These are phyloP conservation scores for Microctenopoma lineatum DNA, from an alignment of 2,797 vertebrate species.

Conservation along the genomic window DNA sequence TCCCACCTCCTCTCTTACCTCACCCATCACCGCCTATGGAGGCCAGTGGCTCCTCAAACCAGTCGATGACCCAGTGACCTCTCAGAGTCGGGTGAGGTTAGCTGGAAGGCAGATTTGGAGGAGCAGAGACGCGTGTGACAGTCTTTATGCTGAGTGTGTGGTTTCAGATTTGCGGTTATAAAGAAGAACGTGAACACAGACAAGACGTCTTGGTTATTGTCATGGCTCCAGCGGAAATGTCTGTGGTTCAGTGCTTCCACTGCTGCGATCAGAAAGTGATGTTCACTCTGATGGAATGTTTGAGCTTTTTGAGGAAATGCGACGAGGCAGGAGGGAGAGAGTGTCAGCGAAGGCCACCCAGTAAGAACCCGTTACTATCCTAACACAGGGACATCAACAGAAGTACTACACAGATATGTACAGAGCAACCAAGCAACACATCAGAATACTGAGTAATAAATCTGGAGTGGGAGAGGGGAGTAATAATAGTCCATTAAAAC, in stretches of 20 bases:
- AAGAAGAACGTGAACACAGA: conserved; percentile 58
- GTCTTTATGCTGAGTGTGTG: conserved; percentile 36
- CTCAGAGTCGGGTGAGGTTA: conserved; percentile 33
- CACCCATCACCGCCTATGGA: conserved; percentile 24
- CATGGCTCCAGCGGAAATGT: conserved; percentile 66
- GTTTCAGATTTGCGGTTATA: conserved; percentile 20
- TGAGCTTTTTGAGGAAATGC: conserved; percentile 72
- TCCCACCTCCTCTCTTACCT: conserved; percentile 49
- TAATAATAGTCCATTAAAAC: conserved; percentile 68
- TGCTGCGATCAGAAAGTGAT: conserved; percentile 31
- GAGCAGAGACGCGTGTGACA: conserved; percentile 41
- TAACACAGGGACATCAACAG: conserved; percentile 76
- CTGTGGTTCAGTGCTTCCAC: conserved; percentile 46
- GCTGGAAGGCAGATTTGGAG: conserved; percentile 43
- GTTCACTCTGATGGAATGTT: conserved; percentile 78
- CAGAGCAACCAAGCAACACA: conserved; percentile 78
- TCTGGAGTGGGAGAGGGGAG: conserved; percentile 66
- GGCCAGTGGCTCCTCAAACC: conserved; percentile 34
- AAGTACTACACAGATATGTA: conserved; percentile 81
- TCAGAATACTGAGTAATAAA: conserved; percentile 73
- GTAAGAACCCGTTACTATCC: conserved; percentile 79
- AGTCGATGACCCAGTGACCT: conserved; percentile 37
- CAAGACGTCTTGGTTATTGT: conserved; percentile 56
- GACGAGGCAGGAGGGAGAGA: conserved; percentile 58
- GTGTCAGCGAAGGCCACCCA: conserved; percentile 67